These are phyloP conservation scores for Sus scrofa DNA, from an alignment of 2,113 vertebrate species.

Conservation along the genomic window T2T-Sscrofa CM000817.6:124820001-124820500, in stretches of 20 bases:
- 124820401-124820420: neutral
- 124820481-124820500: neutral
- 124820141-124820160: neutral
- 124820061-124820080: neutral
- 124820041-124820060: neutral
- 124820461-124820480: neutral
- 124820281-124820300: constrained; percentile 12
- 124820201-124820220: neutral
- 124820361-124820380: neutral
- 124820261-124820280: constrained; percentile 48
- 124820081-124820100: neutral
- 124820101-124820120: neutral
- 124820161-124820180: neutral
- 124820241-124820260: neutral
- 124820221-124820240: constrained; percentile 3
- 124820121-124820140: neutral
- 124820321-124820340: neutral
- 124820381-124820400: neutral
- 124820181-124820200: neutral
- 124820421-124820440: neutral
- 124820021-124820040: neutral
- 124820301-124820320: neutral
- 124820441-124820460: constrained; percentile 45
- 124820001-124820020: neutral
- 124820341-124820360: neutral